Conservation (phyloP, 2,113 vertebrate genomes). For the Eclectus roratus region DNA sequence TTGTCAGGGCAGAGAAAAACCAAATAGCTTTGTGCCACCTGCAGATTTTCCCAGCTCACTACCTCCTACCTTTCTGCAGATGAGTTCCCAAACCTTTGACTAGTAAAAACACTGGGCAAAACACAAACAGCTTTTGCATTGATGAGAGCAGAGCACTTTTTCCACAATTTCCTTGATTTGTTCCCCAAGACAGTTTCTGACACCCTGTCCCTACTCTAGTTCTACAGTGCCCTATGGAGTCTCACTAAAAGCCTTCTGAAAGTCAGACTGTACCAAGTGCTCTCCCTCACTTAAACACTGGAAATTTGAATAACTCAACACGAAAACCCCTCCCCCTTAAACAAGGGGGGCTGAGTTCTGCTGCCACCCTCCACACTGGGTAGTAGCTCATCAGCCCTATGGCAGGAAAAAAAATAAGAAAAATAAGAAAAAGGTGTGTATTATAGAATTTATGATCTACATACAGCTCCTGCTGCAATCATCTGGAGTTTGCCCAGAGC, state of each 20-base stretch:
- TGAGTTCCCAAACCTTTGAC: not conserved
- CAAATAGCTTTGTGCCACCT: not conserved
- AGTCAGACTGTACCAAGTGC: not conserved
- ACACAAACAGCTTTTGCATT: not conserved
- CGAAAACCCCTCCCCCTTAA: not conserved
- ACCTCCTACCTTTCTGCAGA: not conserved
- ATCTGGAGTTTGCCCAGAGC: not conserved
- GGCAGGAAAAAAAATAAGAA: not conserved
- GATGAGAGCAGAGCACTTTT: not conserved
- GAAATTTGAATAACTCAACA: not conserved
- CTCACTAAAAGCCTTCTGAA: not conserved
- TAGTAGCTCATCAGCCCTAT: not conserved
- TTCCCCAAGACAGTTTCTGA: not conserved
- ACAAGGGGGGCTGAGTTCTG: not conserved
- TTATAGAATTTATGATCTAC: not conserved
- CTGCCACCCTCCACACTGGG: not conserved
- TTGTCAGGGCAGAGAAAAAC: not conserved
- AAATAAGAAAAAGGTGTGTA: not conserved
- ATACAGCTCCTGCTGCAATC: not conserved
- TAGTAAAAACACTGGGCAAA: not conserved
- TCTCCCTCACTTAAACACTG: not conserved
- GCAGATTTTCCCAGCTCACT: not conserved
- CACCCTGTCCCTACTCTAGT: not conserved
- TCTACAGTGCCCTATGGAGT: not conserved
- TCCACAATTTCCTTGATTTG: not conserved